Evolutionary conservation across 2,797 vertebrate species (phyloP), one percentile per base, ranked within the genome.

Genomic region (Gorsachius magnificus): DNA sequence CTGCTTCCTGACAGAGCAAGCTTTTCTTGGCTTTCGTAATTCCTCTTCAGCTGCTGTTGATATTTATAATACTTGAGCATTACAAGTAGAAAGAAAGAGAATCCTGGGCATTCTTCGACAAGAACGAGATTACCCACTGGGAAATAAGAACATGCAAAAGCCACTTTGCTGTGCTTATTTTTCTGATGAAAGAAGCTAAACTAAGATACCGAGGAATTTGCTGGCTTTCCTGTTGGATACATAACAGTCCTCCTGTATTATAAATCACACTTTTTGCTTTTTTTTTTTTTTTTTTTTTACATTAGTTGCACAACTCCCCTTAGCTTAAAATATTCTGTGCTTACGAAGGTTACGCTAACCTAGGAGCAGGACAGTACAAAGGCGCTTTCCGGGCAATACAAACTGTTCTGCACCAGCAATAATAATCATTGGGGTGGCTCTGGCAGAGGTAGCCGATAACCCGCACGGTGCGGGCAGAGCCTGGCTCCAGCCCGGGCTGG

Each of bases 321-420:
- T 56, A 56, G 84, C 89, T 79, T 95, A 89, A 95, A 96, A 86
- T 80, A 64, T n/a, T 92, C 86, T 3, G 3, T 26, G 38, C 76
- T 60, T 83, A 35, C 11, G 45, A 80, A 69, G 38, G 38, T 50
- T 92, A 22, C 33, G 93, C 88, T 69, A 90, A 93, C 70, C 57
- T 81, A 72, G 58, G 87, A 95, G 90, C 84, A 68, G 72, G 75
- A 87, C 83, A 92, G 80, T 31, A 77, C 72, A 89, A 90, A 90
- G 68, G 83, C 83, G 93, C 80, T 92, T 95, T 88, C 76, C 79
- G 92, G 85, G 83, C 63, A 88, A 96, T 7, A 54, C 87, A 57
- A 36, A 54, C 63, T 51, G 48, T 18, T 95, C 82, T 77, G 65
- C 71, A 76, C 35, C 56, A 53, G 75, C 78, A 88, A 28, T 38